Conservation (phyloP, 2,888 invertebrate species). For the Idaea aversata region DNA sequence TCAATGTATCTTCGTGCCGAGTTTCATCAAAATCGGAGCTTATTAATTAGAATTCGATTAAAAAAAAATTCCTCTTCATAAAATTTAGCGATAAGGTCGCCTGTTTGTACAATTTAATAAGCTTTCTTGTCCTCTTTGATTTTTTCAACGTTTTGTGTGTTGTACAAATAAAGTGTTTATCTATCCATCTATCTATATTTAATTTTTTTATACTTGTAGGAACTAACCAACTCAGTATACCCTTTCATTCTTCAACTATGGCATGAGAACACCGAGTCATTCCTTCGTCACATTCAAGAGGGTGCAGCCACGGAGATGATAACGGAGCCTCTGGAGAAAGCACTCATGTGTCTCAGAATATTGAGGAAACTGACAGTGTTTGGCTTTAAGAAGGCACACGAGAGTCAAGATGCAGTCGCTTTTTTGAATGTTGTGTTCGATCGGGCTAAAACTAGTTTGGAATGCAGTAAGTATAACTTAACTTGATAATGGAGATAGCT, state of each 20-base stretch:
- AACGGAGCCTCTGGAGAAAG: constrained; percentile 87
- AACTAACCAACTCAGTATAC: constrained; percentile 88
- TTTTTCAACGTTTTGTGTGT: too few relatives aligned
- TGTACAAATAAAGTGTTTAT: too few relatives aligned
- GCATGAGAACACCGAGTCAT: constrained; percentile 86
- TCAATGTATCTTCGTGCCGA: too few relatives aligned
- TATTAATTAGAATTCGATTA: too few relatives aligned
- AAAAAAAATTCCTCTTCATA: neutral
- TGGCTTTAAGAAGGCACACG: constrained; percentile 89
- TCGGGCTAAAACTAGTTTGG: constrained; percentile 87
- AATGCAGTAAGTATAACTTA: constrained; percentile 85
- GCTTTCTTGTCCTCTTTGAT: too few relatives aligned
- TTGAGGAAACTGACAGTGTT: constrained; percentile 90
- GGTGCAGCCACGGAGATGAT: constrained; percentile 81
- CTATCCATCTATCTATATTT: too few relatives aligned
- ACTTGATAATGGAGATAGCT: neutral
- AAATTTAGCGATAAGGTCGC: too few relatives aligned
- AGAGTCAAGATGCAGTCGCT: constrained; percentile 86
- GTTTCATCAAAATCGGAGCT: too few relatives aligned
- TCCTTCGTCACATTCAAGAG: constrained; percentile 83
- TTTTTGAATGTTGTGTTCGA: constrained; percentile 91
- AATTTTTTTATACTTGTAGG: constrained; percentile 65
- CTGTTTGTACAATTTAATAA: too few relatives aligned
- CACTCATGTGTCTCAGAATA: constrained; percentile 89
- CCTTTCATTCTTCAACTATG: constrained; percentile 88